These are phyloP conservation scores for Peromyscus melanophrys DNA, from an alignment of 2,797 vertebrate genomes.

Conservation along the genomic window DNA sequence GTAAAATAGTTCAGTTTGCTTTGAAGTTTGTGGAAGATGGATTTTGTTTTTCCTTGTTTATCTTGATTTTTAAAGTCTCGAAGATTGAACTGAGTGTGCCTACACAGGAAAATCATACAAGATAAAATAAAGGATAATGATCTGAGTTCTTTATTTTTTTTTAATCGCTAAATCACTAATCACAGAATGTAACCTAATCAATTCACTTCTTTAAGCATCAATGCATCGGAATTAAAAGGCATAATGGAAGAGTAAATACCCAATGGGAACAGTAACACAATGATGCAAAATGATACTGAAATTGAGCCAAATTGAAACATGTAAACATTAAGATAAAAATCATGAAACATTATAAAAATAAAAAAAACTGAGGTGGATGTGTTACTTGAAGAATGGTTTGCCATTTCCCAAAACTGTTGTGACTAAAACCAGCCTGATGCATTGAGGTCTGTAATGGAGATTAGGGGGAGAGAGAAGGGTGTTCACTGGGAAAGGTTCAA, in stretches of 20 bases:
- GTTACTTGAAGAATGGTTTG: conserved; percentile 16
- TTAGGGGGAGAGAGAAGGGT: neutral
- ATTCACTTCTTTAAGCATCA: neutral
- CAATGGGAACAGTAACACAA: neutral
- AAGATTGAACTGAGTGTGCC: conserved; percentile 12
- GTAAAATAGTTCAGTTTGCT: conserved; percentile 68
- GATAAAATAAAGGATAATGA: conserved; percentile 28
- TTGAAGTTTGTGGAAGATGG: conserved; percentile 58
- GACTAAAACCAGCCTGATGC: neutral
- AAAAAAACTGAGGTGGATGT: neutral
- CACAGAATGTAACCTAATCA: neutral
- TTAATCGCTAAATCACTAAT: neutral
- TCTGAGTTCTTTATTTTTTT: conserved; percentile 42
- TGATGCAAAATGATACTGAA: neutral
- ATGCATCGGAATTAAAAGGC: neutral
- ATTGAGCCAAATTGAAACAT: neutral
- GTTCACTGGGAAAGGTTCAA: neutral
- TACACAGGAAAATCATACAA: neutral
- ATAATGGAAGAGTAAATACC: neutral
- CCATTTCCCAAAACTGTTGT: conserved; percentile 18
- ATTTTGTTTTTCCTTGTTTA: conserved; percentile 44
- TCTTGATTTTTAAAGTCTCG: conserved; percentile 59
- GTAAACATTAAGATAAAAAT: neutral
- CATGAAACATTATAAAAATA: neutral
- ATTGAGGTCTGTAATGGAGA: neutral